These are phyloP conservation scores for Ranitomeya variabilis DNA, from an alignment of 2,113 vertebrate species.

Conservation along the genomic window DNA sequence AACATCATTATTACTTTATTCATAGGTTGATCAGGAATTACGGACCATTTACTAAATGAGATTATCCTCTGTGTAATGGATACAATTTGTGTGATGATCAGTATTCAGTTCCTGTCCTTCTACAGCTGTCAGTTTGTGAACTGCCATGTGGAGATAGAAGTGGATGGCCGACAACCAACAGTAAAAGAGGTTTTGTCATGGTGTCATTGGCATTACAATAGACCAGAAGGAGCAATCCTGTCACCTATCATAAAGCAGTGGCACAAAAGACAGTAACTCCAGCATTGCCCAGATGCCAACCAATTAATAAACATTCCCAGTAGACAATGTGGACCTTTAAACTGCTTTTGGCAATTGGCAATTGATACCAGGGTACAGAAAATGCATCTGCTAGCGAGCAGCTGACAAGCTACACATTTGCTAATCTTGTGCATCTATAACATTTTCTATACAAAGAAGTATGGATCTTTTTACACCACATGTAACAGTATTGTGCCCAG, in stretches of 20 bases:
- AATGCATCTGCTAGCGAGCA: constrained; percentile 28
- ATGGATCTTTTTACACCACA: background rate
- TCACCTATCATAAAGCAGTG: constrained; percentile 46
- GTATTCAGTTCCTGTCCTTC: constrained; percentile 33
- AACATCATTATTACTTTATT: background rate
- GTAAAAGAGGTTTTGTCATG: constrained; percentile 25
- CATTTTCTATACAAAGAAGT: background rate
- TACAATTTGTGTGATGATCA: constrained; percentile 2
- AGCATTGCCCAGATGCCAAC: constrained; percentile 33
- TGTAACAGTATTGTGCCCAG: background rate
- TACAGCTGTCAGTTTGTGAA: constrained; percentile 19
- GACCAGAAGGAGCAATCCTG: constrained; percentile 21
- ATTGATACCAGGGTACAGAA: constrained; percentile 17
- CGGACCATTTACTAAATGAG: background rate
- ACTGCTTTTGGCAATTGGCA: constrained; percentile 5
- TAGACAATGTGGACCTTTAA: constrained; percentile 6
- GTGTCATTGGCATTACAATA: constrained; percentile 47
- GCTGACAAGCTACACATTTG: constrained; percentile 4
- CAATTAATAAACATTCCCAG: constrained; percentile 12
- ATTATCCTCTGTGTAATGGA: background rate
- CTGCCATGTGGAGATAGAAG: constrained; percentile 19
- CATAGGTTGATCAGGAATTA: background rate
- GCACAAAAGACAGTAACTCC: background rate
- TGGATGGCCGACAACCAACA: constrained; percentile 36
- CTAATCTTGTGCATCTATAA: background rate